Conservation (phyloP, 1,140 invertebrate genomes). For the Drosophila teissieri region DNA sequence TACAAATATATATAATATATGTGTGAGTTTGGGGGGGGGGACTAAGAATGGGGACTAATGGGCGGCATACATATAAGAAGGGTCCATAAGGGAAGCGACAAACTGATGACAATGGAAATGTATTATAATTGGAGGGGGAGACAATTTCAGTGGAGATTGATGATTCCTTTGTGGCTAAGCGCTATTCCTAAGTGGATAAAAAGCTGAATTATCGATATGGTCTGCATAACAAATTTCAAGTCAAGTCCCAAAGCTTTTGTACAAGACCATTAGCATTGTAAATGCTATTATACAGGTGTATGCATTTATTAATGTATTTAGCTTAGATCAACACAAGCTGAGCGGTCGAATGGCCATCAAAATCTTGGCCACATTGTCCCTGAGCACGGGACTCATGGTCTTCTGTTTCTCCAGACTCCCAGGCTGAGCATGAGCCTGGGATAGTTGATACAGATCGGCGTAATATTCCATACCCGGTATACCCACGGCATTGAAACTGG, state of each 20-base stretch:
- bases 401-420: constrained; percentile 73
- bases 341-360: constrained; percentile 76
- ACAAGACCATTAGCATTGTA: background rate
- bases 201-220: constrained; percentile 42
- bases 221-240: constrained; percentile 1
- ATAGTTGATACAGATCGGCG: constrained; percentile 88
- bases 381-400: constrained; percentile 74
- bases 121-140: constrained; percentile 42
- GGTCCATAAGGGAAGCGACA: constrained; percentile 5
- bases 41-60: constrained; percentile 4
- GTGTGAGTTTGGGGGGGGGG: background rate
- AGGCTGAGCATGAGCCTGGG: constrained; percentile 80
- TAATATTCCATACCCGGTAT: constrained; percentile 88
- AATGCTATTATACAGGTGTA: too few relatives aligned
- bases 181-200: constrained; percentile 50
- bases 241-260: background rate
- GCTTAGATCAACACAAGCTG: constrained; percentile 68
- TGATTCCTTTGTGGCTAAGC: constrained; percentile 31
- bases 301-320: too few relatives aligned
- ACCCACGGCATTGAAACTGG: constrained; percentile 87
- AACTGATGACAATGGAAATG: constrained; percentile 57
- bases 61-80: constrained; percentile 9
- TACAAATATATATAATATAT: too few relatives aligned
- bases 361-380: constrained; percentile 78
- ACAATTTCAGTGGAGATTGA: constrained; percentile 42